Evolutionary conservation across 64 coral and sea anemone genomes (phyloP).

Genomic region (Stichodactyla mertensii): DNA sequence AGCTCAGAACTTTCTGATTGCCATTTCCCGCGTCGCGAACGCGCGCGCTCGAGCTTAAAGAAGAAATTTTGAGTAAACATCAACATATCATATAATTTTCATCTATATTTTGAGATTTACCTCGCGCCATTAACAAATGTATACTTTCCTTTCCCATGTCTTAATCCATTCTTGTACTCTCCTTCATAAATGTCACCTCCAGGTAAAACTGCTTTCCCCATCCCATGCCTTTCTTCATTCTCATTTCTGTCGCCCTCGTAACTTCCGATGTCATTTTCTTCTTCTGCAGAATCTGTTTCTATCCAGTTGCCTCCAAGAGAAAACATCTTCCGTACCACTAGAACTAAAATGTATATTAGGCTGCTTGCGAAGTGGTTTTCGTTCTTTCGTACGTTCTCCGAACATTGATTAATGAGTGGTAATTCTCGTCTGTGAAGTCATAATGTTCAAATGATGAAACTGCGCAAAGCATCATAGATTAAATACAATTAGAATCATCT

Average conservation of each 20-base stretch:
- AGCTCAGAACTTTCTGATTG: neutral
- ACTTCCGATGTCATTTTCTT: neutral
- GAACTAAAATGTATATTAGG: neutral
- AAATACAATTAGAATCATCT: neutral
- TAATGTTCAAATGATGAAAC: neutral
- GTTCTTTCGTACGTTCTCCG: neutral
- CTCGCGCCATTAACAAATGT: conserved; percentile 34
- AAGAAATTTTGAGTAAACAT: neutral
- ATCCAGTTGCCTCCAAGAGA: neutral
- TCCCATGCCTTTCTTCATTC: conserved; percentile 44
- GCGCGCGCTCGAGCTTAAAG: neutral
- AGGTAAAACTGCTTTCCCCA: conserved; percentile 41
- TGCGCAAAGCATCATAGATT: neutral
- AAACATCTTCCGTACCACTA: neutral
- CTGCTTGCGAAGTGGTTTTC: neutral
- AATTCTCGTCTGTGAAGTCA: neutral
- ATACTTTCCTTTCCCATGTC: conserved; percentile 67
- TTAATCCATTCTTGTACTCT: conserved; percentile 39
- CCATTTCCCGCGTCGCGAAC: no score
- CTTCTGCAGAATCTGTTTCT: neutral
- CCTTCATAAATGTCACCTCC: conserved; percentile 77
- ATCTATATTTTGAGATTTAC: neutral
- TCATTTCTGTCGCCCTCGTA: conserved; percentile 76
- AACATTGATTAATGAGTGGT: neutral
- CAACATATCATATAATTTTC: neutral